Base-by-base conservation (phyloP, 2,797 vertebrate species). In the Cuculus canorus region DNA sequence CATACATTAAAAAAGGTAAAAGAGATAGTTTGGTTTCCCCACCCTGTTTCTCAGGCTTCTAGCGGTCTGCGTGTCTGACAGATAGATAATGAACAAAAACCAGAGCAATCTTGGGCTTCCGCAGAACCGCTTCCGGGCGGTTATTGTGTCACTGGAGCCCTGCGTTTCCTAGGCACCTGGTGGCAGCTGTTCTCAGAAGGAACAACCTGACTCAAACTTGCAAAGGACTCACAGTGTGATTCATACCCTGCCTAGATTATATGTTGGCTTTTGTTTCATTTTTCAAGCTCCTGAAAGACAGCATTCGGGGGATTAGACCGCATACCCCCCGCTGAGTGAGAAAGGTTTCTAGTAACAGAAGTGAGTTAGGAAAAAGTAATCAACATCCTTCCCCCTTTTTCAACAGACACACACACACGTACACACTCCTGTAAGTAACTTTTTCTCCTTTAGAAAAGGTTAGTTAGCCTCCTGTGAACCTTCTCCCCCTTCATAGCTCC, bases 331-430 rank as follows among this genome's bases (percentile, higher is more conserved):
- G 66, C 86, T 84, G 70, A 56, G 56, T 79, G 48, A 84, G 92
- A 80, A 92, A 90, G 71, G 53, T 43, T 86, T 90, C 81, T 79
- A 92, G 90, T 64, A 84, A 68, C 27, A 87, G 71, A 80, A 95
- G 15, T 25, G 66, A 93, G 39, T 3, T 12, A 39, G 48, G 18
- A 41, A 76, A 90, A 90, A 82, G 45, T 66, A 90, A 92, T 70
- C 75, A 90, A 35, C 73, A 66, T 39, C 59, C 84, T 73, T 28
- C 1, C 28, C 30, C 12, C 15, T 56, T 5, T 60, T 86, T 82
- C 33, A 94, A 79, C 43, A 71, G 30, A 63, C 18, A 72, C 39
- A 60, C 56, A 59, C n/a, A n/a, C n/a, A n/a, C n/a, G n/a, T 32
- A 76, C 19, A 7, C 0, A 3, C 27, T 86, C 47, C 78, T 73